A percentile compares a stretch with the other conserved stretches of the same genome.
Conservation (phyloP, 2,113 vertebrate genomes). For the Mastomys coucha region DNA sequence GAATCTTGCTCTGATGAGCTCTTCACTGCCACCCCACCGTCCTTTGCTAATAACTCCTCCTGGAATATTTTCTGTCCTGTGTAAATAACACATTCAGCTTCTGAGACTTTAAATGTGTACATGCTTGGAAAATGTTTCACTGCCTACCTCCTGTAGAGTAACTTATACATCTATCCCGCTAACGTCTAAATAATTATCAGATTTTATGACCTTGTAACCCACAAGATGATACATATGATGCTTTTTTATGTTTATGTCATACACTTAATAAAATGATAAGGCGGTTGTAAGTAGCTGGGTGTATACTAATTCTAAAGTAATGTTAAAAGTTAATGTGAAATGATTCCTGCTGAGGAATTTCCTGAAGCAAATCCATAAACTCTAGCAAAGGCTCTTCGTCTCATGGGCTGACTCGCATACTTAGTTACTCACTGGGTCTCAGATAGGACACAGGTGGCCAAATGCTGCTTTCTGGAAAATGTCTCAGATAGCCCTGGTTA, state of each 20-base stretch:
- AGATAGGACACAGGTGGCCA: not conserved
- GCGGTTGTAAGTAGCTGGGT: not conserved
- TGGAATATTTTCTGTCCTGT: not conserved
- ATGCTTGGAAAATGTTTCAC: not conserved
- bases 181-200: not conserved
- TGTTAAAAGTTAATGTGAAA: slow-evolving; percentile 25
- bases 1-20: not conserved
- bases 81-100: not conserved
- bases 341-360: not conserved
- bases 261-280: not conserved
- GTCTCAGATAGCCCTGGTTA: not conserved
- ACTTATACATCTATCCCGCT: not conserved
- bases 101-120: not conserved
- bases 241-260: not conserved
- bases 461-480: not conserved
- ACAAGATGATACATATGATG: not conserved
- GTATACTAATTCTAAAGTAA: not conserved
- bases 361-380: not conserved
- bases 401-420: not conserved
- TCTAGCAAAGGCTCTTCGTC: not conserved
- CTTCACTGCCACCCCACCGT: fast-evolving
- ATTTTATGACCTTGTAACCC: not conserved
- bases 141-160: not conserved
- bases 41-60: not conserved
- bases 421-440: not conserved